Percentiles rank a stretch among this genome's conserved stretches.
phyloP scores from a whole-genome alignment of 2,113 vertebrate genomes.

The Onychorhynchus coronatus region DNA sequence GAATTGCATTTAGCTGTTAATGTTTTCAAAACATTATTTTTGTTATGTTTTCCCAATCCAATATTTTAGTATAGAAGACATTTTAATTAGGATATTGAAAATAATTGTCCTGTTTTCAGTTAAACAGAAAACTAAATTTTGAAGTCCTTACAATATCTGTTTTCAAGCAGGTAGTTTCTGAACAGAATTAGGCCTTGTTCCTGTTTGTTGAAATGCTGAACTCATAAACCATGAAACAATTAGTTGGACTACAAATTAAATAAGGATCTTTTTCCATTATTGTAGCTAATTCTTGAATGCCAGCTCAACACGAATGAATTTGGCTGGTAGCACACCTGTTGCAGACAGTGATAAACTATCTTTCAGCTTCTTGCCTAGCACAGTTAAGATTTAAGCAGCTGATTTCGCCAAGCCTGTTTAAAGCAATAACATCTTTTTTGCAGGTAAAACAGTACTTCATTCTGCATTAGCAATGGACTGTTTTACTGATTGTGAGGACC shows the following conservation, averaged over 20 bases:
- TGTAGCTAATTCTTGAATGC: conserved; percentile 37
- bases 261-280: conserved; percentile 38
- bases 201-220: conserved; percentile 38
- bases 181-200: conserved; percentile 36
- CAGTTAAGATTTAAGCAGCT: conserved; percentile 22
- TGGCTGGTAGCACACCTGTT: background rate
- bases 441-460: conserved; percentile 13
- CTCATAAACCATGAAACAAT: conserved; percentile 46
- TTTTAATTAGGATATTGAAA: background rate
- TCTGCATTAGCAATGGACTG: background rate
- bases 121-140: background rate
- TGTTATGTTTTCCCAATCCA: background rate
- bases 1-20: background rate
- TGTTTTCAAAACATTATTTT: background rate
- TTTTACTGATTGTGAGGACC: background rate
- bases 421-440: background rate
- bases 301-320: background rate
- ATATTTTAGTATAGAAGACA: background rate
- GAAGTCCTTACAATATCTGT: background rate
- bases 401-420: background rate
- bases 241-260: conserved; percentile 46
- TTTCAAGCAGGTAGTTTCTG: conserved; percentile 26
- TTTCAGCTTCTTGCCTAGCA: background rate
- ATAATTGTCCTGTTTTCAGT: background rate
- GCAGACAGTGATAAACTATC: conserved; percentile 19